Conservation (phyloP, 2,888 invertebrate genomes). For the Chrysolina oricalcia region DNA sequence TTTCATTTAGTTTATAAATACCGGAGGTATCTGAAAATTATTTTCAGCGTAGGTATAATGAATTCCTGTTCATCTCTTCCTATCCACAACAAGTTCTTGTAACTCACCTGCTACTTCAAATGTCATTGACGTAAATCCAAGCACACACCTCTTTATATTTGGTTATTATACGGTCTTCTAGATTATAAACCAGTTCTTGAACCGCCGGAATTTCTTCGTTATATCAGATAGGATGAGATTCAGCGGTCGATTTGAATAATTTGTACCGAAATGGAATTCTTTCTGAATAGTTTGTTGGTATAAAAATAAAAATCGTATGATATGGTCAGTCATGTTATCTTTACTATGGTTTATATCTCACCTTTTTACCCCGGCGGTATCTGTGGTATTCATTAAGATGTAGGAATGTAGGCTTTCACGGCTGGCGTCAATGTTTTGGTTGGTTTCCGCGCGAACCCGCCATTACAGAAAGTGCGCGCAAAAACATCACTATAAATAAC, state of each 20-base stretch:
- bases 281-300: not conserved
- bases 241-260: not conserved
- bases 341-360: no score
- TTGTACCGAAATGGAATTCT: not conserved
- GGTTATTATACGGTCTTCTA: slow-evolving; percentile 16
- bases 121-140: slow-evolving; percentile 17
- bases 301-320: not conserved
- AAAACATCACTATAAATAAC: no score
- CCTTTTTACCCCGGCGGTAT: no score
- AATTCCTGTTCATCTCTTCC: not conserved
- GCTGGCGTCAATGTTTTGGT: no score
- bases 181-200: slow-evolving; percentile 18
- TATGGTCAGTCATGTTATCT: not conserved
- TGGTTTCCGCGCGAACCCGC: no score
- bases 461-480: no score
- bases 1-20: not conserved
- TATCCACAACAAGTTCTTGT: not conserved
- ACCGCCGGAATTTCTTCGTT: slow-evolving; percentile 15
- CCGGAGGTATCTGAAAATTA: not conserved
- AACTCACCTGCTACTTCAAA: slow-evolving; percentile 6
- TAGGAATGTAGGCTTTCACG: no score
- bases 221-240: slow-evolving; percentile 9
- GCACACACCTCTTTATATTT: slow-evolving; percentile 16
- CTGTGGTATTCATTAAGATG: no score
- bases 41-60: not conserved